Evolutionary conservation across 2,888 invertebrate genomes (phyloP), one percentile per base, ranked within the genome.

Genomic region (Ophion ventricosus): DNA sequence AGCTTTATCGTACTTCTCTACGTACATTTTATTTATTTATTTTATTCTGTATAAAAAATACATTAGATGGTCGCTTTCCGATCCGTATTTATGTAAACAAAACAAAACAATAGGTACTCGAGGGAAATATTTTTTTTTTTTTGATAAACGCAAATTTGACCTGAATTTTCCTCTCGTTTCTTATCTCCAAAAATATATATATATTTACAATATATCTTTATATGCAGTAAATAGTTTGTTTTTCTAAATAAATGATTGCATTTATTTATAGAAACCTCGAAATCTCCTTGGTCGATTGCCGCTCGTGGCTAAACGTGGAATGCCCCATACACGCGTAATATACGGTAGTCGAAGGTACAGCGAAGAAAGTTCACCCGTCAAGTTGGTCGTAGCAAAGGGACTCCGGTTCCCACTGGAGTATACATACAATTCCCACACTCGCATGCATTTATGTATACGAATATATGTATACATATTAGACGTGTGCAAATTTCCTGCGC

Each of bases 371-470:
- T 67, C 40, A 29, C 29, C 64, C 29, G 72, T 63, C 57, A 63
- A 66, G 61, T 73, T 61, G 35, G 23, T 43, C 69, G 61, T 70
- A 57, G 49, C 59, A 59, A 69, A 70, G 63, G 49, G 40, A 79
- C 78, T 69, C 79, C 14, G 63, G 75, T 66, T 80, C 56, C 77
- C 84, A 57, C 74, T 59, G 66, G 78, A 74, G 54, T 69, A 43
- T 63, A 26, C 69, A 23, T 29, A 61, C 43, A n/a, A 77, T 59
- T 69, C 69, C 26, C 59, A 43, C 40, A 61, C 20, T 20, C 20
- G 35, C 59, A 40, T 40, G 40, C 17, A 67, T 23, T 11, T 49
- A 49, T 17, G 49, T 49, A 25, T 49, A 43, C 49, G 14, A 29
- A 70, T 70, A 70, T 73, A 40, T 29, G 26, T 61, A 54, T 49